A percentile compares a stretch with the other conserved stretches of the same genome.
Evolutionary conservation across 2,113 vertebrate genomes (phyloP).

Genomic region (Stegostoma tigrinum): DNA sequence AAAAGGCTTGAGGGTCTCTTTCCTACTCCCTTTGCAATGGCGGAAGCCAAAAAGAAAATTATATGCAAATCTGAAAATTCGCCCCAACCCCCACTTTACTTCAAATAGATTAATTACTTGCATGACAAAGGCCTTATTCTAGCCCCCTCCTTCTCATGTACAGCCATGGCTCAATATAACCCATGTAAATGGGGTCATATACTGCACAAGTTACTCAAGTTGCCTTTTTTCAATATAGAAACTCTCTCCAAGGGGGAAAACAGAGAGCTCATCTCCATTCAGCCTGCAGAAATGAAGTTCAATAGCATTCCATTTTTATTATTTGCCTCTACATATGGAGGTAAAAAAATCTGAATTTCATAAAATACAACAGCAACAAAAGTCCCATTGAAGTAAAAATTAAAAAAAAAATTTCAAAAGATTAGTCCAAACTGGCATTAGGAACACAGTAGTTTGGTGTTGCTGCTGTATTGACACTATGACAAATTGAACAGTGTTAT

Average conservation of each 20-base stretch:
- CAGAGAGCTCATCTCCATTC: slow-evolving; percentile 64
- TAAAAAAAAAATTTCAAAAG: slow-evolving; percentile 74
- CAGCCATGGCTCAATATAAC: slow-evolving; percentile 65
- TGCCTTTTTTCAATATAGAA: slow-evolving; percentile 63
- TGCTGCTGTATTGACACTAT: slow-evolving; percentile 82
- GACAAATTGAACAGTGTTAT: slow-evolving; percentile 78
- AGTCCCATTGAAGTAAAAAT: slow-evolving; percentile 83
- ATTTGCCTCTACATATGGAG: slow-evolving; percentile 85
- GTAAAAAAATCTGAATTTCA: slow-evolving; percentile 89
- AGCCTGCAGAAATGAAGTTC: slow-evolving; percentile 63
- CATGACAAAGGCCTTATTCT: slow-evolving; percentile 48
- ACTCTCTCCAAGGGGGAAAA: slow-evolving; percentile 47
- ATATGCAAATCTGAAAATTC: slow-evolving; percentile 16
- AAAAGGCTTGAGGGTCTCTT: not conserved
- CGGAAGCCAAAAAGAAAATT: not conserved
- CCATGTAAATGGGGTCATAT: slow-evolving; percentile 66
- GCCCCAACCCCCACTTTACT: slow-evolving; percentile 52
- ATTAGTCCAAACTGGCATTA: slow-evolving; percentile 73
- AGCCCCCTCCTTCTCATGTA: slow-evolving; percentile 51
- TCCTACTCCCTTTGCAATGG: not conserved
- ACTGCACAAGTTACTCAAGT: slow-evolving; percentile 61
- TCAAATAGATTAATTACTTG: slow-evolving; percentile 52
- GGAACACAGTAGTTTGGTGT: slow-evolving; percentile 68
- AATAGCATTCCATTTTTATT: slow-evolving; percentile 91
- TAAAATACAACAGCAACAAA: slow-evolving; percentile 97